Evolutionary conservation across 2,113 vertebrate species (phyloP).

Genomic region (Grus americana): DNA sequence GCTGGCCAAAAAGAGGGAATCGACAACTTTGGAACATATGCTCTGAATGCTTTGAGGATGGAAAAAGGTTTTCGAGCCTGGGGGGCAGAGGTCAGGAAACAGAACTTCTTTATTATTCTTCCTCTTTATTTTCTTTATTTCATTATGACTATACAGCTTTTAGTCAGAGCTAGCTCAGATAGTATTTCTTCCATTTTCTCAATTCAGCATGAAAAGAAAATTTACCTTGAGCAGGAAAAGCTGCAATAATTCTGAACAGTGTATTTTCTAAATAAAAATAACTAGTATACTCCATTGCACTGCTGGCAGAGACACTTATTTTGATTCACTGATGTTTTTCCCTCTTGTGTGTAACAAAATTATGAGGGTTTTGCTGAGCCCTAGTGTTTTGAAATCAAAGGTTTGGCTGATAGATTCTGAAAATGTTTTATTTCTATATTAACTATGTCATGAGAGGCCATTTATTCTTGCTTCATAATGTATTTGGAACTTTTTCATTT

Average conservation of each 20-base stretch:
- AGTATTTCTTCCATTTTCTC: not conserved
- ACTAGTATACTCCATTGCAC: not conserved
- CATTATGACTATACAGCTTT: not conserved
- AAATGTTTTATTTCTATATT: conserved; percentile 1
- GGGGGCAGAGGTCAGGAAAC: conserved; percentile 89
- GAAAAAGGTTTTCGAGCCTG: conserved; percentile 97
- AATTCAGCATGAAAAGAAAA: not conserved
- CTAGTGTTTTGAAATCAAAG: not conserved
- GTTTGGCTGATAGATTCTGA: not conserved
- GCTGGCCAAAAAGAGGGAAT: conserved; percentile 91
- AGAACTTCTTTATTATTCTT: not conserved
- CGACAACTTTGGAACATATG: conserved; percentile 92
- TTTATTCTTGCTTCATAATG: not conserved
- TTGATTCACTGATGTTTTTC: not conserved
- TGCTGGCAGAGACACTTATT: not conserved
- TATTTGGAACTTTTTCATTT: not conserved
- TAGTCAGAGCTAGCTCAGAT: not conserved
- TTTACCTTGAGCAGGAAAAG: not conserved
- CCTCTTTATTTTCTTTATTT: not conserved
- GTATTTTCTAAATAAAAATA: not conserved
- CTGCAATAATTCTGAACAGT: not conserved
- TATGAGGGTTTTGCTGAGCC: not conserved
- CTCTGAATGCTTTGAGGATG: conserved; percentile 88
- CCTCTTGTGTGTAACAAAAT: not conserved
- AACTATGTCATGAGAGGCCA: not conserved